Evolutionary conservation across 2,888 invertebrate species (phyloP).

Genomic region (Cephus pygmeus): DNA sequence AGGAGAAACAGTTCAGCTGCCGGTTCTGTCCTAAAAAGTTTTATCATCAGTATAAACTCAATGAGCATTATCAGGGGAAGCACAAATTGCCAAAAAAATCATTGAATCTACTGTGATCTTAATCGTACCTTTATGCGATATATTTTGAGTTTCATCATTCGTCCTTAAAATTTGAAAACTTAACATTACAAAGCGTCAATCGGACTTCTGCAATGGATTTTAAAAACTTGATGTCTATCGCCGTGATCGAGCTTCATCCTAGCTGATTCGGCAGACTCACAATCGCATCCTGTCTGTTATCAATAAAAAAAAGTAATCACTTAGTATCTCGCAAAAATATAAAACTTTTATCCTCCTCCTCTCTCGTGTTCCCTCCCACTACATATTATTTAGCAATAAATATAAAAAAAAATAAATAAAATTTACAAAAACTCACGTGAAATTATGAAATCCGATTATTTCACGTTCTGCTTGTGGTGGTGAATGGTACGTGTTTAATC

Average conservation of each 20-base stretch:
- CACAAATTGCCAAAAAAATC: constrained; percentile 6
- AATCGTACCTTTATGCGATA: not conserved
- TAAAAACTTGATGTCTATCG: not conserved
- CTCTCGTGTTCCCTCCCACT: not conserved
- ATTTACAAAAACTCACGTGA: not conserved
- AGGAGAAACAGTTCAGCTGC: constrained; percentile 63
- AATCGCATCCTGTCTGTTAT: not conserved
- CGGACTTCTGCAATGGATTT: not conserved
- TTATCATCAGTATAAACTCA: constrained; percentile 41
- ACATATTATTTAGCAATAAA: not conserved
- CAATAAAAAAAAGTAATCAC: not conserved
- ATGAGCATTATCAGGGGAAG: constrained; percentile 19
- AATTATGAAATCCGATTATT: not conserved
- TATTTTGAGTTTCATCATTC: not conserved
- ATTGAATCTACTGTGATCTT: not conserved
- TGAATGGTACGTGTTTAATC: constrained; percentile 43
- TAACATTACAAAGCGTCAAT: not conserved
- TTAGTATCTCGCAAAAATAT: not conserved
- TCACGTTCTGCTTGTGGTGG: constrained; percentile 34
- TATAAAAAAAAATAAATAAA: not conserved
- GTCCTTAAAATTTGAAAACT: not conserved
- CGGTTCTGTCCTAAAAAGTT: constrained; percentile 58
- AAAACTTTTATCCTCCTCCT: not conserved
- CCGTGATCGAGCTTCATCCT: not conserved
- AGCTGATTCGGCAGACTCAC: not conserved